Evolutionary conservation across 2,113 vertebrate genomes (phyloP), one percentile per base, ranked within the genome.

Genomic region (Elachura formosa): DNA sequence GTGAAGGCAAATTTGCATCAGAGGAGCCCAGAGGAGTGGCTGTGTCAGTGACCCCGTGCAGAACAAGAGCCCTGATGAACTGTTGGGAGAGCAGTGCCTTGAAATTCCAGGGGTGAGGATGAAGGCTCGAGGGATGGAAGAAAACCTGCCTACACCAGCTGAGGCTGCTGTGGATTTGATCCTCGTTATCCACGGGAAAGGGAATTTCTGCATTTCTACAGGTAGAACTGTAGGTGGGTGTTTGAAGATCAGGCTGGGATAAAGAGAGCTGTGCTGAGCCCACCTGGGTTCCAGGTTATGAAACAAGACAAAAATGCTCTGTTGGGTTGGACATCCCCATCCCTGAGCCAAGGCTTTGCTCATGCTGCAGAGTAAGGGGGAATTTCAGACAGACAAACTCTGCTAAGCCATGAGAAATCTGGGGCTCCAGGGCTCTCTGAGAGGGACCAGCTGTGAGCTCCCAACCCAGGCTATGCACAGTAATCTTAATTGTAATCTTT

Each of bases 31-130:
- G 24, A 2, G 12, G 46, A 82, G 55, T 78, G 41, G 34, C 43
- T 38, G 46, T 24, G 63, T 33, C 77, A 40, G 16, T 3, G 16
- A 61, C 40, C 29, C 40, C 0, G 2, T 6, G 45, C 1, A 1
- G 38, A 62, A 51, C 13, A 59, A 74, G 61, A 45, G 10, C 34
- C 28, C 40, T 51, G 81, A 46, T 20, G 77, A 72, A 56, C 46
- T 56, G 38, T 14, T 54, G 85, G 7, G 46, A 67, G 28, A 59
- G 38, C 66, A 63, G 4, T 2, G 59, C 28, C 66, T 59, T 8
- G n/a, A 83, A 80, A 89, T 22, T 36, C 24, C 21, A 8, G 17
- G 58, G 34, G 18, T 4, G 11, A 55, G 23, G 34, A 12, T n/a
- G 59, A 40, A 78, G n/a, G 59, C 66, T 66, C 31, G 41, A 46